Evolutionary conservation across 1,140 invertebrate species (phyloP), one percentile per base, ranked within the genome.

Genomic region (Neodiprion virginianus): DNA sequence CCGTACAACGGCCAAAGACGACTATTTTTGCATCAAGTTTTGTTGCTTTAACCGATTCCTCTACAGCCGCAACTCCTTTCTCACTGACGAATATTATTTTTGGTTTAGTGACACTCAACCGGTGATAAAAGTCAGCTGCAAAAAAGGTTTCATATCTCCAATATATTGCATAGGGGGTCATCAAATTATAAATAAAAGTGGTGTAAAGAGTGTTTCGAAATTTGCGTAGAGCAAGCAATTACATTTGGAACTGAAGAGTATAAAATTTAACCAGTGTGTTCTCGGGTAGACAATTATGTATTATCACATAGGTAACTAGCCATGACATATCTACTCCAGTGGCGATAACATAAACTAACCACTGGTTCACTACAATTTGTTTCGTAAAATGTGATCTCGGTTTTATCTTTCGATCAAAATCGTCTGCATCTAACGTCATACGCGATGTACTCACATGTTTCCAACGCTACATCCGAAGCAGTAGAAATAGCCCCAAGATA

Each of bases 401-500:
- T 28, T 28, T 28, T 28, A 28, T 28, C 5, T 5, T 28, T 28
- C 28, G 1, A 28, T 28, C 28, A 40, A 40, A 40, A 40, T 40
- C 28, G 5, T 5, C 2, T 5, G 28, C 28, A 40, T 40, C 5
- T 5, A 3, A 3, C 28, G 28, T 40, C 5, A 40, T 40, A 40
- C 5, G 5, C 5, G 28, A 40, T 40, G 28, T 40, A 67, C 72
- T 77, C 50, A 82, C 82, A 67, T 67, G 67, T 61, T 1, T 80
- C 79, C 69, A 83, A 75, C 0, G 68, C 53, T 1, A 61, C 47
- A 28, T 81, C 73, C 81, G 79, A 81, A 0, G 80, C 48, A 66
- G 75, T 84, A 5, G 77, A 78, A 1, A 79, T 67, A 1, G 80
- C 85, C 0, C 89, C 89, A 2, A 89, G 81, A 17, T 86, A 85